phyloP scores from a whole-genome alignment of 1,140 invertebrate genomes.

The Lordiphosa clarofinis region DNA sequence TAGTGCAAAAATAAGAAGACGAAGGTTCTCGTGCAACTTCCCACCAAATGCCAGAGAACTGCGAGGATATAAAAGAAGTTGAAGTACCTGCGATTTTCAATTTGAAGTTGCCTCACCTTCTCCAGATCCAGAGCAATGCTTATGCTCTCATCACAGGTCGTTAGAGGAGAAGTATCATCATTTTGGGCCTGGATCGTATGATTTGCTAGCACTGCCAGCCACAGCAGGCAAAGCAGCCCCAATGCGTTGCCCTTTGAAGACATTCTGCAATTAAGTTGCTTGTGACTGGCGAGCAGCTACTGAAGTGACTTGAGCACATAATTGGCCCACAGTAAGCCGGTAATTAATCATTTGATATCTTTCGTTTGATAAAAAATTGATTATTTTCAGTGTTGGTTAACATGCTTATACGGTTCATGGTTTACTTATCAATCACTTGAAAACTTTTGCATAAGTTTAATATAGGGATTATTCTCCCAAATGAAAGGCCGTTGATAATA shows the following conservation, averaged over 20 bases:
- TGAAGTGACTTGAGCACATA: conserved; percentile 24
- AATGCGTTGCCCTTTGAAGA: not conserved
- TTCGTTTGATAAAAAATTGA: conserved; percentile 20
- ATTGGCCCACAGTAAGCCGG: conserved; percentile 19
- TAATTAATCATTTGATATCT: conserved; percentile 62
- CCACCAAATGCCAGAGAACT: conserved; percentile 67
- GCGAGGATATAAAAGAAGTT: not conserved
- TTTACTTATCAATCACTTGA: too few species aligned
- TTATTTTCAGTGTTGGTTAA: conserved; percentile 26
- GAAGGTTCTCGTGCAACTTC: conserved; percentile 58
- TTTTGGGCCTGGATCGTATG: conserved; percentile 14
- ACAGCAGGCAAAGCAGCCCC: conserved; percentile 16
- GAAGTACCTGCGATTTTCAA: not conserved
- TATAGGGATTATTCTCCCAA: too few species aligned
- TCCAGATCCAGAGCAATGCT: conserved; percentile 30
- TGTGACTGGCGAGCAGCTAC: conserved; percentile 20
- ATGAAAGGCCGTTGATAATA: too few species aligned
- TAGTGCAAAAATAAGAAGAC: conserved; percentile 34
- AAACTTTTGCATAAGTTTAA: too few species aligned
- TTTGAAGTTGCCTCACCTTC: conserved; percentile 11
- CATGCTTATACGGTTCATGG: not conserved
- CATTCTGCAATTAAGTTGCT: conserved; percentile 34
- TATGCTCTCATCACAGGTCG: conserved; percentile 3
- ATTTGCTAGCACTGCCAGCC: conserved; percentile 18
- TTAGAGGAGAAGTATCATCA: not conserved